Evolutionary conservation across 2,113 vertebrate genomes (phyloP), one percentile per base, ranked within the genome.

Genomic region (Dolichotis patagonum): DNA sequence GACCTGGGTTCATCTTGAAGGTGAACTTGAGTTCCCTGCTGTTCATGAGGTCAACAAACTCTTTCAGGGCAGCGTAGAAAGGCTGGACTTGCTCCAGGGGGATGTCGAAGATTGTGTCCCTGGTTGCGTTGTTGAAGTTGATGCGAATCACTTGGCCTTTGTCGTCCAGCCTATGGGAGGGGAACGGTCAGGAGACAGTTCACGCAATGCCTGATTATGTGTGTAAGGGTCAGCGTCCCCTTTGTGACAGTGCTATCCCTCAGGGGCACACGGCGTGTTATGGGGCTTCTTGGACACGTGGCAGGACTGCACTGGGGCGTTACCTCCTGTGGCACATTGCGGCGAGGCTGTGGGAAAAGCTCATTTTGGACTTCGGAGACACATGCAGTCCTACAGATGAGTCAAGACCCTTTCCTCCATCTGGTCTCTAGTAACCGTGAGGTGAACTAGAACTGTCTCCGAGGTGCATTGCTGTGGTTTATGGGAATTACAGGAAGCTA

Each of bases 91-190:
- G 98, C 78, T 99, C 98, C 38, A 99, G 46, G 13, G 99, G 99
- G 11, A 99, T 82, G 97, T 99, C 99, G 97, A 99, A 99, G 95
- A 99, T 98, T 0, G 99, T 99, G 85, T 99, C 99, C 98, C 99
- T 98, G 30, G 99, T 99, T 95, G 99, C 99, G 38, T 99, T 99
- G 97, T 99, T 99, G 90, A 98, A 99, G 98, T 99, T 99, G 96
- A 99, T 99, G 85, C 98, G 99, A 87, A 95, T 82, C 20, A 99
- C 98, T 63, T 98, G 98, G 2, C 99, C 99, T 67, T 98, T 98
- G 0, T 97, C 89, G 82, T 99, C 98, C 17, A 99, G 65, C 1
- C 99, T 99, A 22, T 96, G 71, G 46, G 96, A 82, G 86, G 98
- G 85, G 97, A 41, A 94, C 90, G 93, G 41, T 96, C 80, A 58